Percentiles rank a stretch among this genome's conserved stretches.
phyloP scores from a whole-genome alignment of 2,113 vertebrate species.

The Cyanistes caeruleus region DNA sequence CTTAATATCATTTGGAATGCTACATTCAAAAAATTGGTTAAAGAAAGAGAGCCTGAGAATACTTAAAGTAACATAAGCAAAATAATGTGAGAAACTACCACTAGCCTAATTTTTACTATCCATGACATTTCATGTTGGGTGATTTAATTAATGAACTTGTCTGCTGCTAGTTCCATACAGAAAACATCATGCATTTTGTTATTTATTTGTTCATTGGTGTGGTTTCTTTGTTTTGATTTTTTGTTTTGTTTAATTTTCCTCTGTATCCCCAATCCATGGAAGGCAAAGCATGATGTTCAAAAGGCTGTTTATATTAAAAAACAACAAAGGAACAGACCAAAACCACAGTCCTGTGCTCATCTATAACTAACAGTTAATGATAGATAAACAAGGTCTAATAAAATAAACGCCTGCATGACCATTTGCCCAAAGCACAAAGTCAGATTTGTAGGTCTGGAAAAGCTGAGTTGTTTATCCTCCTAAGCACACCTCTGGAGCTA shows the following conservation, averaged over 20 bases:
- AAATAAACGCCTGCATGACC: background rate
- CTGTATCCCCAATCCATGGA: background rate
- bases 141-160: conserved; percentile 42
- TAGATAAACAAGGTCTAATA: conserved; percentile 37
- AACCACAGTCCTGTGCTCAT: conserved; percentile 20
- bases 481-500: conserved; percentile 20
- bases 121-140: background rate
- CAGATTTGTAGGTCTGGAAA: background rate
- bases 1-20: background rate
- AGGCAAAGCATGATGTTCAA: background rate
- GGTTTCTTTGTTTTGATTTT: conserved; percentile 55
- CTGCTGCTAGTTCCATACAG: conserved; percentile 2
- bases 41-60: background rate
- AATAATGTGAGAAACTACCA: background rate
- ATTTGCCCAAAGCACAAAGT: background rate
- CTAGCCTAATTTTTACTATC: background rate
- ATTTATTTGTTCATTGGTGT: conserved; percentile 38
- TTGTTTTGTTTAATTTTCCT: conserved; percentile 21
- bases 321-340: conserved; percentile 48
- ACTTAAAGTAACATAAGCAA: background rate
- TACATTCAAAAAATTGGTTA: background rate
- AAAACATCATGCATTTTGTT: background rate
- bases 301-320: conserved; percentile 48
- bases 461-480: background rate
- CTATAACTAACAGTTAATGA: conserved; percentile 30